phyloP scores from a whole-genome alignment of 2,797 vertebrate genomes.

The Parotocinclus haroldoi region DNA sequence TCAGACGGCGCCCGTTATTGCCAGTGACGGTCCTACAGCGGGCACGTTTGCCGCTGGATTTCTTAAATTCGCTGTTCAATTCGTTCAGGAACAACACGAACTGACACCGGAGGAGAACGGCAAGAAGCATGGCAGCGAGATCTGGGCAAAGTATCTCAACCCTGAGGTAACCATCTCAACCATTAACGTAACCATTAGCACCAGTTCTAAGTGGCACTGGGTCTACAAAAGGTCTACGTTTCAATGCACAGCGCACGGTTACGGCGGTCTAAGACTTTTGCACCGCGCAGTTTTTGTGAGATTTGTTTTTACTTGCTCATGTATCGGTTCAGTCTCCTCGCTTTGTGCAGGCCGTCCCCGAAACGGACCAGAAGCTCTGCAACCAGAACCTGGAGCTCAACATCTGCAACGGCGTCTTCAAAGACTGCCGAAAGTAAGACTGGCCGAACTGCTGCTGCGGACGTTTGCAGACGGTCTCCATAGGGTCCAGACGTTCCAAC shows the following conservation, averaged over 20 bases:
- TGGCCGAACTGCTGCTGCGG: neutral
- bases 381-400: constrained; percentile 56
- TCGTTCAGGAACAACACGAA: constrained; percentile 70
- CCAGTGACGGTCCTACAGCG: too few relatives aligned
- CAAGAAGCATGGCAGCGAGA: constrained; percentile 60
- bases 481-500: neutral
- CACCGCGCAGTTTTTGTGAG: neutral
- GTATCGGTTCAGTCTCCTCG: constrained; percentile 61
- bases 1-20: too few relatives aligned
- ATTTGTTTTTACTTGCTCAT: constrained; percentile 25
- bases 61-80: neutral
- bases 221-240: too few relatives aligned
- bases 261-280: neutral
- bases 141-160: constrained; percentile 68
- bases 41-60: too few relatives aligned
- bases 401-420: constrained; percentile 70
- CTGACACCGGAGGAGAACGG: constrained; percentile 67
- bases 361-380: constrained; percentile 56
- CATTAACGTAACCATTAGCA: neutral
- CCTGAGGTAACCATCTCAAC: constrained; percentile 58
- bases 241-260: too few relatives aligned
- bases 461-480: neutral
- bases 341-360: constrained; percentile 57
- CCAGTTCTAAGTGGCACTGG: too few relatives aligned
- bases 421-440: constrained; percentile 68